Evolutionary conservation across 2,888 invertebrate genomes (phyloP).

Genomic region (Bimastos eiseni): DNA sequence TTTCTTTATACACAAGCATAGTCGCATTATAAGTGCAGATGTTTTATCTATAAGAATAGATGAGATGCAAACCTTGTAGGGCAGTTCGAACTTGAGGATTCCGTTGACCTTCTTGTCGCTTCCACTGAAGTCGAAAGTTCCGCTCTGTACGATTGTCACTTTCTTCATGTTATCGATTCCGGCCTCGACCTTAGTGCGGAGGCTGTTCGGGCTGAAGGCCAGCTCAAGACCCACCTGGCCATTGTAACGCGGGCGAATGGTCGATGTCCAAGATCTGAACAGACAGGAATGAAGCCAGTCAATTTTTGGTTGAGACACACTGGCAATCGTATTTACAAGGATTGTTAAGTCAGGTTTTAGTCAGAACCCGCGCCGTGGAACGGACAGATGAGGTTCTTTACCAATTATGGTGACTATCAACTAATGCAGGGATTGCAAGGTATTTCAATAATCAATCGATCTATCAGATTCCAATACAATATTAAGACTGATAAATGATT

Average conservation of each 20-base stretch:
- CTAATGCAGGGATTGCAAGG: no score
- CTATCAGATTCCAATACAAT: no score
- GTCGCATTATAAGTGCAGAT: background rate
- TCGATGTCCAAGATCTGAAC: slow-evolving; percentile 36
- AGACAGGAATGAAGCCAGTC: background rate
- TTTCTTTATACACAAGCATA: background rate
- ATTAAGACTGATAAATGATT: no score
- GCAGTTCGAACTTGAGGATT: slow-evolving; percentile 33
- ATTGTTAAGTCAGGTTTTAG: no score
- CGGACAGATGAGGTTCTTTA: no score
- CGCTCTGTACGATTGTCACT: slow-evolving; percentile 32
- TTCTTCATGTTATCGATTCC: slow-evolving; percentile 35
- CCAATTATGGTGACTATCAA: no score
- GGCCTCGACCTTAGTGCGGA: slow-evolving; percentile 34
- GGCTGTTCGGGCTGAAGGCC: slow-evolving; percentile 15
- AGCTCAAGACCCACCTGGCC: slow-evolving; percentile 36
- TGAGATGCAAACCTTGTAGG: slow-evolving; percentile 37
- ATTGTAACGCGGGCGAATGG: slow-evolving; percentile 37
- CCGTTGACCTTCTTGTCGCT: slow-evolving; percentile 32
- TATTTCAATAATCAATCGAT: no score
- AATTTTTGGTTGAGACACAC: background rate
- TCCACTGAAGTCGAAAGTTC: slow-evolving; percentile 28
- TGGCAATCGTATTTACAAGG: no score
- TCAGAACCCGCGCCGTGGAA: no score
- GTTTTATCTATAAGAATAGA: background rate